Conservation (phyloP, 2,797 vertebrate species). For the Peromyscus aztecus region DNA sequence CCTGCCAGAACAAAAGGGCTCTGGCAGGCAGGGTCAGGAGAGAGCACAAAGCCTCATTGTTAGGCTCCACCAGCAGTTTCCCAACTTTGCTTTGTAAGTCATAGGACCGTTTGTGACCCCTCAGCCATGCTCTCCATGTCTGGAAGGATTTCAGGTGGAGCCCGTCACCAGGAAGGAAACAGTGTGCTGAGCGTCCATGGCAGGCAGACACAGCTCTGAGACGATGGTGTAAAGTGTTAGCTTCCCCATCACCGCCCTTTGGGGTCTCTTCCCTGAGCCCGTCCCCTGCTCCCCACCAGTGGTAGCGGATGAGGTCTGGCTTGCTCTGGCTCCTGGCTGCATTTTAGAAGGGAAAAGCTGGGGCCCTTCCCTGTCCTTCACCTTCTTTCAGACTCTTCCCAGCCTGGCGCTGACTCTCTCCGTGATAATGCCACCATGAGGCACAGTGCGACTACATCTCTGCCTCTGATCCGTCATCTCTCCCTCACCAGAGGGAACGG, state of each 20-base stretch:
- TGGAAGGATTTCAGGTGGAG: constrained; percentile 75
- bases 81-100: constrained; percentile 76
- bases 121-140: constrained; percentile 55
- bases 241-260: neutral
- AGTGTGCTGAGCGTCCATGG: neutral
- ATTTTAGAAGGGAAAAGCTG: neutral
- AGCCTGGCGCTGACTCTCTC: neutral
- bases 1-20: constrained; percentile 71
- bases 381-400: neutral
- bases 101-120: constrained; percentile 59
- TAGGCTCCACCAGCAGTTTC: constrained; percentile 63
- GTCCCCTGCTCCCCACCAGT: neutral
- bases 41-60: constrained; percentile 82
- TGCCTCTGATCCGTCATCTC: neutral
- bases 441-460: neutral
- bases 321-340: neutral
- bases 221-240: constrained; percentile 20
- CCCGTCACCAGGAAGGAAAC: constrained; percentile 30
- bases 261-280: neutral
- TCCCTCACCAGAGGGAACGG: neutral
- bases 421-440: neutral
- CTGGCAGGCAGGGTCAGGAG: constrained; percentile 63
- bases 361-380: neutral
- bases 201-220: constrained; percentile 27
- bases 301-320: neutral